Conservation (phyloP, 2,888 invertebrate species). For the Frankliniella intonsa region DNA sequence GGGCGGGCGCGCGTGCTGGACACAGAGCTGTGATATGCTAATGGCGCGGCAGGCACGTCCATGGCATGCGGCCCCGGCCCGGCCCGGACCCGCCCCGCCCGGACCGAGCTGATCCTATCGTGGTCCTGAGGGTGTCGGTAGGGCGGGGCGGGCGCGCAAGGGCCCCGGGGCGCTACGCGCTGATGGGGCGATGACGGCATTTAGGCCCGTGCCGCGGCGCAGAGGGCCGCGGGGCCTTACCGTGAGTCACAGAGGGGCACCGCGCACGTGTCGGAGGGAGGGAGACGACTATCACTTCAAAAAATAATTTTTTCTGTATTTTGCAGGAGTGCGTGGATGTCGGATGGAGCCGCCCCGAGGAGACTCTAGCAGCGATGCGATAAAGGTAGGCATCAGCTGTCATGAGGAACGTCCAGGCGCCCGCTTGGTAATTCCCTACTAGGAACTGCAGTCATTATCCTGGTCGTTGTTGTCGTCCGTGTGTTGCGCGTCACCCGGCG, state of each 20-base stretch:
- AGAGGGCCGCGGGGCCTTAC: background rate
- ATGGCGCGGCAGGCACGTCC: background rate
- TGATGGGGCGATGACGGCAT: constrained; percentile 1
- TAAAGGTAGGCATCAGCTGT: no score
- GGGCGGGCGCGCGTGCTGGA: background rate
- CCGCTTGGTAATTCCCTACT: no score
- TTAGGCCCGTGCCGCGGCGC: background rate
- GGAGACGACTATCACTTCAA: no score
- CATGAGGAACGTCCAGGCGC: no score
- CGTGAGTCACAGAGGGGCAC: background rate
- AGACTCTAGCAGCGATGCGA: no score
- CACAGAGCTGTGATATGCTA: background rate
- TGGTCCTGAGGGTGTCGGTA: background rate
- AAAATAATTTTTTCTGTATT: no score
- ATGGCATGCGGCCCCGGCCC: background rate
- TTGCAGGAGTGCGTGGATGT: no score
- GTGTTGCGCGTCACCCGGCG: background rate
- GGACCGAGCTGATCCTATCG: background rate
- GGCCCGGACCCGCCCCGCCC: background rate
- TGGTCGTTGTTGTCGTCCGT: no score
- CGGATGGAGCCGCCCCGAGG: no score
- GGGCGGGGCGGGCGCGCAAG: background rate
- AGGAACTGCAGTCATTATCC: no score
- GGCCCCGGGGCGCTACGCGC: background rate
- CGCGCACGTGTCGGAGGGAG: background rate